Conservation (phyloP, 1,140 invertebrate species). For the Apis laboriosa region DNA sequence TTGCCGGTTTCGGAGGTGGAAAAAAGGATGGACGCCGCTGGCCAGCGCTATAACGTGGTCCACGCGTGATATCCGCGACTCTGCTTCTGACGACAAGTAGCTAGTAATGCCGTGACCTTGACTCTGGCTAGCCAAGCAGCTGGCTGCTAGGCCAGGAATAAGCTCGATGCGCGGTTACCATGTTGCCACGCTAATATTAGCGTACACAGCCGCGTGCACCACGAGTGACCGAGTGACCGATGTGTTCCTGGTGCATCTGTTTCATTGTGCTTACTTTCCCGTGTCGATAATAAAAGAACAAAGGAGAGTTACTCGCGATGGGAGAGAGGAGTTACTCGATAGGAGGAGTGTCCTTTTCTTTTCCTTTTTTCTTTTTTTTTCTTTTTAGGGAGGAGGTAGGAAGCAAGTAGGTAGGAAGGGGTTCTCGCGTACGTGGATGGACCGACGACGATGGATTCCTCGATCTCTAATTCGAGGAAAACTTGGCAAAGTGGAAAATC, state of each 20-base stretch:
- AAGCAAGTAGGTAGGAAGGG: too few relatives aligned
- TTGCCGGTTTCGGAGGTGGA: not conserved
- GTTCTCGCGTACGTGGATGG: too few relatives aligned
- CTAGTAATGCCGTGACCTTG: slow-evolving; percentile 77
- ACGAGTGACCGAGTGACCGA: slow-evolving; percentile 70
- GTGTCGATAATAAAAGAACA: slow-evolving; percentile 15
- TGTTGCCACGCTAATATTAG: slow-evolving; percentile 79
- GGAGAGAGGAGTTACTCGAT: too few relatives aligned
- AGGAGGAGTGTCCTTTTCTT: not conserved
- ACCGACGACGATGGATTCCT: not conserved
- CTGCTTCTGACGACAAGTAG: slow-evolving; percentile 50
- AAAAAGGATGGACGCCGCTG: not conserved
- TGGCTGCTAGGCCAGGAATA: slow-evolving; percentile 74
- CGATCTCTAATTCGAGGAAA: not conserved
- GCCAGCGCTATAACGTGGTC: not conserved
- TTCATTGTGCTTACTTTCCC: slow-evolving; percentile 26
- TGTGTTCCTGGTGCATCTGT: slow-evolving; percentile 60
- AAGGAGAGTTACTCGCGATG: not conserved
- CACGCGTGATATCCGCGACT: slow-evolving; percentile 51
- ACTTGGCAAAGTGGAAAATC: not conserved
- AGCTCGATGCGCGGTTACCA: slow-evolving; percentile 74
- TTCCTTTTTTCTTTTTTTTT: too few relatives aligned
- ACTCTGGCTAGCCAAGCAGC: slow-evolving; percentile 77
- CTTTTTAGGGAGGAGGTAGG: too few relatives aligned
- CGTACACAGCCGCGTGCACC: slow-evolving; percentile 69